phyloP scores from a whole-genome alignment of 2,113 vertebrate genomes.

The Cynopterus brachyotis region DNA sequence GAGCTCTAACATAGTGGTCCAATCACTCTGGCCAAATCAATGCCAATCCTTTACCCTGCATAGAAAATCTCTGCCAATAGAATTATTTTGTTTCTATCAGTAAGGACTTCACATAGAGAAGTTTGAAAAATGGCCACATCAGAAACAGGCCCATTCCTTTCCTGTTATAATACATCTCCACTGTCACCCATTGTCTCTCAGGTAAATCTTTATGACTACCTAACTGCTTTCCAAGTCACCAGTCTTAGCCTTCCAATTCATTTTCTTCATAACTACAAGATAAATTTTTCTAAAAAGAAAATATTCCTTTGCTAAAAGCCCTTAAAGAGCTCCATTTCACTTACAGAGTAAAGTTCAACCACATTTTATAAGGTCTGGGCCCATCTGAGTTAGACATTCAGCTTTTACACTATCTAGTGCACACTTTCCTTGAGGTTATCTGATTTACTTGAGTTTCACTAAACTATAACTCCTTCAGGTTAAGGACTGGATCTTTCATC shows the following conservation, averaged over 20 bases:
- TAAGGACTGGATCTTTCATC: slow-evolving; percentile 10
- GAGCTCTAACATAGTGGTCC: not conserved
- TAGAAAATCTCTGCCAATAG: slow-evolving; percentile 1
- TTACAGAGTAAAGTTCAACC: not conserved
- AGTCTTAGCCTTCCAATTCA: slow-evolving; percentile 10
- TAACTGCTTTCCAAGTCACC: not conserved
- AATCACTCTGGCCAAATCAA: not conserved
- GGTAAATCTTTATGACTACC: not conserved
- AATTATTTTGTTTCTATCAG: slow-evolving; percentile 20
- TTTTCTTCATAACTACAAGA: not conserved
- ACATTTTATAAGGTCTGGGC: not conserved
- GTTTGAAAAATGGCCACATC: slow-evolving; percentile 1
- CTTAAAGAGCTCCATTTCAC: not conserved
- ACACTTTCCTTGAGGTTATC: not conserved
- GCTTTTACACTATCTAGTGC: not conserved
- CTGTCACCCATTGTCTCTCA: not conserved
- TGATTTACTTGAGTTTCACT: not conserved
- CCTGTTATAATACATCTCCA: not conserved
- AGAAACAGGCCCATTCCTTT: slow-evolving; percentile 45
- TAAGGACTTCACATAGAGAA: not conserved
- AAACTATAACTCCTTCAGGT: slow-evolving; percentile 17
- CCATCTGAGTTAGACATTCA: not conserved
- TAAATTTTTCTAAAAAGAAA: not conserved
- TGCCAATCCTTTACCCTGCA: not conserved
- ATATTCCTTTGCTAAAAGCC: not conserved